These are phyloP conservation scores for Sweltsa coloradensis DNA, from an alignment of 1,140 invertebrate genomes.

Conservation along the genomic window DNA sequence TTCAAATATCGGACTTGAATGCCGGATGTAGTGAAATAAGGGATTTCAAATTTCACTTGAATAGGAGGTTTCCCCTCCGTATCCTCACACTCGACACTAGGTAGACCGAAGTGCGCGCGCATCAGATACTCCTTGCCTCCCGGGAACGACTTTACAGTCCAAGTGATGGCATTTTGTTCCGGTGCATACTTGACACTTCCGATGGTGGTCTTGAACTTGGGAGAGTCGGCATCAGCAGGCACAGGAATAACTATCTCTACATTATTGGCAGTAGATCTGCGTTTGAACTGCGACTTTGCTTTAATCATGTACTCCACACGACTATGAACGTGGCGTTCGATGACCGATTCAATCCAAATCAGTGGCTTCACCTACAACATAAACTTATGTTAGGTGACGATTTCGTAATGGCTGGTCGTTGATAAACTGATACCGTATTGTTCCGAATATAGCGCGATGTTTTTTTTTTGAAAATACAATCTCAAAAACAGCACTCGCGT, in stretches of 20 bases:
- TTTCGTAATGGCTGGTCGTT: background rate
- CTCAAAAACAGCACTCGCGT: too few species aligned
- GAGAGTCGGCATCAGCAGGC: slow-evolving; percentile 94
- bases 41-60: slow-evolving; percentile 98
- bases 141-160: slow-evolving; percentile 99
- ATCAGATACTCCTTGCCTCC: slow-evolving; percentile 99
- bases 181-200: slow-evolving; percentile 97
- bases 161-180: slow-evolving; percentile 94
- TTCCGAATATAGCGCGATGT: too few species aligned
- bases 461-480: too few species aligned
- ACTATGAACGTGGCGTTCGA: slow-evolving; percentile 96
- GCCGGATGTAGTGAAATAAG: slow-evolving; percentile 98
- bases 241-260: slow-evolving; percentile 99
- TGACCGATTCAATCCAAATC: slow-evolving; percentile 99
- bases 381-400: background rate
- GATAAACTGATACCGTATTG: background rate
- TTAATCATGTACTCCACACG: slow-evolving; percentile 99
- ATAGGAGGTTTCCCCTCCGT: slow-evolving; percentile 95
- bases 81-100: slow-evolving; percentile 92
- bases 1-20: slow-evolving; percentile 98
- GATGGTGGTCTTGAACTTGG: slow-evolving; percentile 97
- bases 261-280: slow-evolving; percentile 96
- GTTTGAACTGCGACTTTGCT: slow-evolving; percentile 97
- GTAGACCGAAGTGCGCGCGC: slow-evolving; percentile 97
- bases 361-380: slow-evolving; percentile 75